A percentile compares a stretch with the other conserved stretches of the same genome.
phyloP scores from a whole-genome alignment of 1,140 invertebrate species.

The Dendrolimus punctatus region DNA sequence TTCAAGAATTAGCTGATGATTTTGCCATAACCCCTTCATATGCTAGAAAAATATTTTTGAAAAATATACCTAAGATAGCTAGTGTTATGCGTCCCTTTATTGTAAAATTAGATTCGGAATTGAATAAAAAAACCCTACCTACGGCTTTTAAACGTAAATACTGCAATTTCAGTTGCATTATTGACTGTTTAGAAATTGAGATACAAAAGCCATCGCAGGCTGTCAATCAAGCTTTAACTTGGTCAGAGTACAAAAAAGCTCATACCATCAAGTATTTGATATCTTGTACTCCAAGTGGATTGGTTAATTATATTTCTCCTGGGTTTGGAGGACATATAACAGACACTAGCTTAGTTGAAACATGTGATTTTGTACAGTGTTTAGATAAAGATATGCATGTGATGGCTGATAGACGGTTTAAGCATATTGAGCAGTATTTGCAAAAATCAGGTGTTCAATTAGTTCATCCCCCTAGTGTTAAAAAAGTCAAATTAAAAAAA shows the following conservation, averaged over 20 bases:
- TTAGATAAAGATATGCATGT: conserved; percentile 2
- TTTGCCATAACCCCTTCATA: neutral
- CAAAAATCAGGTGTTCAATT: conserved; percentile 4
- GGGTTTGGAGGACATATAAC: neutral
- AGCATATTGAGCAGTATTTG: conserved; percentile 12
- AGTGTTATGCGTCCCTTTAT: neutral
- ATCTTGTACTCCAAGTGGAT: neutral
- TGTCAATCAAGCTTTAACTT: neutral
- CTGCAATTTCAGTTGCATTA: conserved; percentile 3
- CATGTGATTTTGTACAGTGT: conserved; percentile 3
- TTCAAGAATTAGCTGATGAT: neutral
- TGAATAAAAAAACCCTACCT: conserved; percentile 1
- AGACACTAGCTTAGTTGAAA: conserved; percentile 7
- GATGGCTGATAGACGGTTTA: conserved; percentile 12
- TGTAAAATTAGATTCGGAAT: neutral
- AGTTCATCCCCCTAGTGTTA: conserved; percentile 8
- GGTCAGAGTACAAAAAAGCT: conserved; percentile 2
- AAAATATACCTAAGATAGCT: conserved; percentile 5
- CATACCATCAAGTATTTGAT: neutral
- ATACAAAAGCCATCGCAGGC: conserved; percentile 1
- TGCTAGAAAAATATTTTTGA: neutral
- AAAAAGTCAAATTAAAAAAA: neutral
- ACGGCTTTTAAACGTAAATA: conserved; percentile 2
- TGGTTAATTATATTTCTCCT: neutral
- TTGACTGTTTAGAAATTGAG: conserved; percentile 7